These are phyloP conservation scores for Philopotamus ludificatus DNA, from an alignment of 1,140 invertebrate species.

Conservation along the genomic window DNA sequence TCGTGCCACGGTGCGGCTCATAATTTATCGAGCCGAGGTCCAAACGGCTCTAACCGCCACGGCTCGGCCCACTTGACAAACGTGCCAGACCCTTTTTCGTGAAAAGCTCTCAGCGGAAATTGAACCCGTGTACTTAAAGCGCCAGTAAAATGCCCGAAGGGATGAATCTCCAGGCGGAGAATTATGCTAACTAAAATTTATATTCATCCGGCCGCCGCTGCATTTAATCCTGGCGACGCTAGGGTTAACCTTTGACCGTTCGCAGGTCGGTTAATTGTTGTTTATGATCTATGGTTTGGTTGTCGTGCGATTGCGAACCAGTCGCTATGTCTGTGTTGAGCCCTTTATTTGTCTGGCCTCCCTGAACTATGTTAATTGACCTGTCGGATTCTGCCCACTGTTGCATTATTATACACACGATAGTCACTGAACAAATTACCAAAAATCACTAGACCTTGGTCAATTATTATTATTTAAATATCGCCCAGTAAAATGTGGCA, in stretches of 20 bases:
- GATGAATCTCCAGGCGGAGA: constrained; percentile 21
- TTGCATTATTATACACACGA: too few species aligned
- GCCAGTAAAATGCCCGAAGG: constrained; percentile 27
- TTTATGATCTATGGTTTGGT: too few species aligned
- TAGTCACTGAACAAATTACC: too few species aligned
- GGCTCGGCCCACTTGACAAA: constrained; percentile 3
- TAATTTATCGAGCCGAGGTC: constrained; percentile 7
- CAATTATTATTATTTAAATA: too few species aligned
- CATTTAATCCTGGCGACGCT: neutral
- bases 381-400: too few species aligned
- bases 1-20: neutral
- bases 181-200: constrained; percentile 35
- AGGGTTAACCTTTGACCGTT: constrained; percentile 22
- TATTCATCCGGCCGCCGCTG: constrained; percentile 15
- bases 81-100: constrained; percentile 16
- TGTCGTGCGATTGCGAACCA: too few species aligned
- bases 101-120: constrained; percentile 30
- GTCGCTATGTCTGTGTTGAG: too few species aligned
- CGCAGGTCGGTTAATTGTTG: constrained; percentile 28
- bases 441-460: too few species aligned
- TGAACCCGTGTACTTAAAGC: constrained; percentile 26
- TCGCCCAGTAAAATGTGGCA: too few species aligned
- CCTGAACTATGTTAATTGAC: too few species aligned
- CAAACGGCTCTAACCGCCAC: neutral
- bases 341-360: too few species aligned